phyloP scores from a whole-genome alignment of 1,140 invertebrate species.

The Lepidurus apus region DNA sequence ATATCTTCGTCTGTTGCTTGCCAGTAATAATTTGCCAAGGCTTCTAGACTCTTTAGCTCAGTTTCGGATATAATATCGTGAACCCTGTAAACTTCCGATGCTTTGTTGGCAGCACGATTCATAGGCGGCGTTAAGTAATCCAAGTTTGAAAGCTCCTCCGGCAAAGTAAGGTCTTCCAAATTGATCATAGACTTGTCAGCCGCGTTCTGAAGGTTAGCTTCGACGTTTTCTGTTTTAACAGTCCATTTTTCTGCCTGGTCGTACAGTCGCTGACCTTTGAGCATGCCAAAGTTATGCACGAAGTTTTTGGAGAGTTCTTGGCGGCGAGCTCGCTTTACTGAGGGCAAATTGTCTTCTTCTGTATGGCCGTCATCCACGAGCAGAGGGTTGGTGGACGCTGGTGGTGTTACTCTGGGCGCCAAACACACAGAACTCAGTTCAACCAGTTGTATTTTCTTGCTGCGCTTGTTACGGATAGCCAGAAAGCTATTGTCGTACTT shows the following conservation, averaged over 20 bases:
- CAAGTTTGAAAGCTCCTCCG: slow-evolving; percentile 22
- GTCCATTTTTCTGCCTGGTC: slow-evolving; percentile 31
- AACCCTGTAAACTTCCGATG: slow-evolving; percentile 25
- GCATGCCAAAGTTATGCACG: slow-evolving; percentile 31
- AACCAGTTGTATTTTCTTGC: slow-evolving; percentile 27
- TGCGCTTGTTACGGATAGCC: neutral
- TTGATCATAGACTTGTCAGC: neutral
- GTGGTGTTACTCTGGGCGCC: slow-evolving; percentile 16
- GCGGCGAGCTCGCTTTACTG: neutral
- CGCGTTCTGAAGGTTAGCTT: slow-evolving; percentile 33
- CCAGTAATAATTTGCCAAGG: neutral
- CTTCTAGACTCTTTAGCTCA: slow-evolving; percentile 22
- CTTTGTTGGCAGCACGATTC: slow-evolving; percentile 21
- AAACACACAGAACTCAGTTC: slow-evolving; percentile 24
- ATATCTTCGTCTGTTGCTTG: neutral
- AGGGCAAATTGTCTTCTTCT: neutral
- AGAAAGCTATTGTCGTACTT: neutral
- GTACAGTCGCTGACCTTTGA: slow-evolving; percentile 31
- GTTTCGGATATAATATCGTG: slow-evolving; percentile 12
- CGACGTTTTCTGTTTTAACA: slow-evolving; percentile 30
- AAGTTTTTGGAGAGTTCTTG: slow-evolving; percentile 25
- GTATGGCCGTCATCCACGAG: slow-evolving; percentile 4
- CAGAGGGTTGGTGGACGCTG: slow-evolving; percentile 27
- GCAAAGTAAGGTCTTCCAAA: slow-evolving; percentile 24
- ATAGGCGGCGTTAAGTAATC: slow-evolving; percentile 27